Evolutionary conservation across 64 coral and sea anemone species (phyloP), one percentile per base, ranked within the genome.

Genomic region (Hydrozoanthus tunicans): DNA sequence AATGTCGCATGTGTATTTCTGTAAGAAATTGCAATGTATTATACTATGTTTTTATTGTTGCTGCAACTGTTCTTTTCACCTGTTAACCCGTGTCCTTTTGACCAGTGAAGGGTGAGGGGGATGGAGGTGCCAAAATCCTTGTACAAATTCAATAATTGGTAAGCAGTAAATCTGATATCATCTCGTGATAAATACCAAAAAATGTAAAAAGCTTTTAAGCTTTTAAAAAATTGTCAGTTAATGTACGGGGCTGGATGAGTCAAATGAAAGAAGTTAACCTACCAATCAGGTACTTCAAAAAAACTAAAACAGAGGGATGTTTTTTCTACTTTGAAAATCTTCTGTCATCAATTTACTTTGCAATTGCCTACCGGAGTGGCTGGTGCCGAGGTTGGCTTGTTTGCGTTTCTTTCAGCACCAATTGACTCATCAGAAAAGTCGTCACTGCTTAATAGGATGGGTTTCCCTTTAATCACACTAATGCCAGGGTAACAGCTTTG

Each of bases 1-100:
- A 79, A 79, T 79, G 54, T 79, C 77, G 77, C 77, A 79, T 56
- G 13, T 79, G 56, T 79, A 78, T n/a, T 78, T 57, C 77, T 78
- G 77, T 54, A 79, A 79, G 54, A 79, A 79, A 79, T 59, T 79
- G 77, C 56, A 58, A 59, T 79, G n/a, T 79, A 79, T 9, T 77
- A 20, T 20, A 20, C 20, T 20, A 20, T 77, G 52, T 15, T 55
- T 54, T 54, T 52, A 51, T 54, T 77, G 52, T 54, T 77, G 25
- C 51, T 75, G 72, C 72, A 53, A 25, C 51, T 75, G 17, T 26
- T 75, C 9, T 75, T 26, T 25, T 75, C 51, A 75, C 72, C 72
- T 75, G 26, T 75, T 75, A 75, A 75, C 72, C 72, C 72, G 26
- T 75, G 72, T 32, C 72, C 72, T 32, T 75, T 75, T 75, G 72